phyloP scores from a whole-genome alignment of 2,888 invertebrate species.

The Chrysotoxum bicinctum region DNA sequence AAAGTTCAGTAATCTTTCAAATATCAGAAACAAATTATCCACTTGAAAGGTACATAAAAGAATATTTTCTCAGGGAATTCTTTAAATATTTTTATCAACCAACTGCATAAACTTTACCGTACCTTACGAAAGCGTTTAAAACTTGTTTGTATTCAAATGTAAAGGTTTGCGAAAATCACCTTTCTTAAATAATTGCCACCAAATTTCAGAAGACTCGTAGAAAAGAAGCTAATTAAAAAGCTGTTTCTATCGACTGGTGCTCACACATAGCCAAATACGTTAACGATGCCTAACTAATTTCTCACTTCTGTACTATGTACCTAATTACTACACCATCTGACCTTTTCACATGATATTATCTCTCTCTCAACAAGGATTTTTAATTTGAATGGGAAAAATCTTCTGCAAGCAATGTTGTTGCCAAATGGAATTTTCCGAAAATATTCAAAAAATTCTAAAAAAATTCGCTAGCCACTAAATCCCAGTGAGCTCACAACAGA shows the following conservation, averaged over 20 bases:
- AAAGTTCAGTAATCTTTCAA: too few relatives aligned
- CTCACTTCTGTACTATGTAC: not conserved
- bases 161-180: not conserved
- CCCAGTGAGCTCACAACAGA: not conserved
- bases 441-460: slow-evolving; percentile 58
- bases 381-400: slow-evolving; percentile 62
- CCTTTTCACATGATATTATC: slow-evolving; percentile 41
- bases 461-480: slow-evolving; percentile 32
- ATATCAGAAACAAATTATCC: too few relatives aligned
- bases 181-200: not conserved
- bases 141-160: not conserved
- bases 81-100: too few relatives aligned
- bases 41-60: too few relatives aligned
- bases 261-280: not conserved
- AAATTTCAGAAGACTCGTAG: not conserved
- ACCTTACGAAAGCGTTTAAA: not conserved
- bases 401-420: not conserved
- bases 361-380: slow-evolving; percentile 12
- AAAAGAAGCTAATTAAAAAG: slow-evolving; percentile 48
- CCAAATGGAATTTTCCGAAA: slow-evolving; percentile 27
- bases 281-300: slow-evolving; percentile 44
- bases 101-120: not conserved
- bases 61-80: too few relatives aligned
- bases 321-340: slow-evolving; percentile 61
- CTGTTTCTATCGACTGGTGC: not conserved